Evolutionary conservation across 2,888 invertebrate genomes (phyloP), one percentile per base, ranked within the genome.

Genomic region (Meganola albula): DNA sequence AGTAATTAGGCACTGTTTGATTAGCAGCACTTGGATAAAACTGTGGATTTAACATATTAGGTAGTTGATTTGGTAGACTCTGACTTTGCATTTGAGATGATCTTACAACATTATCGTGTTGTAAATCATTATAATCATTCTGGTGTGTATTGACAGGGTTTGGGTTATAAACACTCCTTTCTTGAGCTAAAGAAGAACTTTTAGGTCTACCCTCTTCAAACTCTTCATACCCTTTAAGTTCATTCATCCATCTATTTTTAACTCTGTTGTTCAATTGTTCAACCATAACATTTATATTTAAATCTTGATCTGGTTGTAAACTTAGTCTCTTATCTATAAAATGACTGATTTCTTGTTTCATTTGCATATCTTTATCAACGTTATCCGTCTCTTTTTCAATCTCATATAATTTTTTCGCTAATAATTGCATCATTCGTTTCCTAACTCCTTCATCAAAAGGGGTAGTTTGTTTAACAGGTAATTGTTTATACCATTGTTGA

Each of bases 401-500:
- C 9, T 62, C 53, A 18, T 52, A 44, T 14, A 75, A 39, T 40
- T 58, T 63, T 29, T 58, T 59, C 3, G 62, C 55, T 7, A 75
- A 36, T 16, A 56, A 30, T 3, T 46, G 64, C 10, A 48, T 63
- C 34, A 60, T 54, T 27, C 56, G 41, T 14, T 56, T 58, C 33
- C 48, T 60, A 21, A 57, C 49, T 7, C 63, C 30, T 7, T 42
- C 43, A 14, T 65, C 57, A 13, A 37, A 30, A 18, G 48, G 45
- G 12, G 57, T 55, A 14, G 40, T 23, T 16, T 51, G 40, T 8
- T 31, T 20, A 0, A 60, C 37, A 4, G 70, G 70, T 20, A 75
- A 49, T 28, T 59, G 57, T 12, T 47, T 53, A 35, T 66, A 66
- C 72, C 74, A 74, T 24, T 64, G 49, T 11, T 72, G 64, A 8